Evolutionary conservation across 2,113 vertebrate species (phyloP).

Genomic region (Bubalus kerabau): DNA sequence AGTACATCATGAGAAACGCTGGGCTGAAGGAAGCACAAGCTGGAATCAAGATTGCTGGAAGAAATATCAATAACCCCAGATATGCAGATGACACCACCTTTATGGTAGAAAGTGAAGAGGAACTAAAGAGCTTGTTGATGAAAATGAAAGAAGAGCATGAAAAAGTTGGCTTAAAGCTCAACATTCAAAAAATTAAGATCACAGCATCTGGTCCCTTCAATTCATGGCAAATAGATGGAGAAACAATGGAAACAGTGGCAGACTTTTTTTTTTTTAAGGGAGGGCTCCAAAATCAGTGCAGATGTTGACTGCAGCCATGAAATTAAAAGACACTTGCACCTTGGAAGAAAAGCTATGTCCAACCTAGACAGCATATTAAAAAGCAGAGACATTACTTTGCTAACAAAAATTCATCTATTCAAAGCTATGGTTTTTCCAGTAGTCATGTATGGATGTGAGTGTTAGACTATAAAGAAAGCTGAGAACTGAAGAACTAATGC

Average conservation of each 20-base stretch:
- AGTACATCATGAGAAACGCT: not conserved
- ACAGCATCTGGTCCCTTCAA: not conserved
- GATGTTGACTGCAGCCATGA: not conserved
- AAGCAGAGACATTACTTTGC: not conserved
- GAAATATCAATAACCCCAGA: not conserved
- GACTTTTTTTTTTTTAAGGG: not conserved
- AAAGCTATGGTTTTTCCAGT: not conserved
- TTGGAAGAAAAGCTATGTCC: not conserved
- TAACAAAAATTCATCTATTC: rapidly evolving
- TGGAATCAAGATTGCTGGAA: not conserved
- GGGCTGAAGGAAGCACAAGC: not conserved
- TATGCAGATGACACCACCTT: not conserved
- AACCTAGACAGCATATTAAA: not conserved
- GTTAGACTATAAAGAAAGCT: not conserved
- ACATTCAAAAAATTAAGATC: not conserved
- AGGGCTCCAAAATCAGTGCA: not conserved
- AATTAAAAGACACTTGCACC: not conserved
- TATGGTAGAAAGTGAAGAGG: not conserved
- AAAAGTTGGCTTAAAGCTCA: not conserved
- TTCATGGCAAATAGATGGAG: not conserved
- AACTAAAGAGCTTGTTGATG: not conserved
- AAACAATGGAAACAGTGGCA: not conserved
- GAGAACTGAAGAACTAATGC: rapidly evolving
- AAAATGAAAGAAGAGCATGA: not conserved
- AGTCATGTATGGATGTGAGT: not conserved